Base-by-base conservation (phyloP, 2,113 vertebrate genomes). In the Sinocyclocheilus anshuiensis region DNA sequence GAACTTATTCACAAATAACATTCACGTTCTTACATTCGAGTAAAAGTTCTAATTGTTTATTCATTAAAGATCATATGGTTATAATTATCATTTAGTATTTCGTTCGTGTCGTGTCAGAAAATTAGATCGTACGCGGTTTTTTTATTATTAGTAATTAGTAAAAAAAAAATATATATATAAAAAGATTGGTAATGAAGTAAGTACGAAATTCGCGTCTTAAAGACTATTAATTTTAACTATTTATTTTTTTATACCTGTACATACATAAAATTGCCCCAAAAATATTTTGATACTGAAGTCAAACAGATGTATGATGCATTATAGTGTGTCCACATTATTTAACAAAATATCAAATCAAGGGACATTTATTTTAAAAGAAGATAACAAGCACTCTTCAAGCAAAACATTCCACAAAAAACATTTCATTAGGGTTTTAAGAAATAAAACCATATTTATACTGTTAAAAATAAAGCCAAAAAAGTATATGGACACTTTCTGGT, bases 51-150 rank as follows among this genome's bases (percentile, higher is more conserved):
- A 4, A 71, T 71, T 71, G 67, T 36, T 71, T 69, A 36, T 57
- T 20, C 55, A 57, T 2, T 57, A 57, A 57, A 20, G 16, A 8
- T 6, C 16, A 0, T 8, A 8, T 8, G 55, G 55, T 57, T 7
- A 57, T 57, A 20, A 20, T 57, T 57, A 57, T 55, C 18, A 91
- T 99, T 36, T 55, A 18, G 16, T 55, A 55, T 55, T 55, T 55
- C 6, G 20, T 55, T 55, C 16, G 53, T 20, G 1, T 57, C 7
- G 6, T 8, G 50, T 55, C 4, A 55, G 1, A 55, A 53, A 55
- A 55, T 29, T 29, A 29, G 29, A 36, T 39, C 6, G 7, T 39
- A 7, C 1, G 36, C 39, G 39, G 3, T 4, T 39, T 39, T 53
- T 53, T 53, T 53, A 16, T 29, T 29, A 29, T 2, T 29, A 29